These are phyloP conservation scores for Epinephelus lanceolatus DNA, from an alignment of 2,113 vertebrate species.

Conservation along the genomic window DNA sequence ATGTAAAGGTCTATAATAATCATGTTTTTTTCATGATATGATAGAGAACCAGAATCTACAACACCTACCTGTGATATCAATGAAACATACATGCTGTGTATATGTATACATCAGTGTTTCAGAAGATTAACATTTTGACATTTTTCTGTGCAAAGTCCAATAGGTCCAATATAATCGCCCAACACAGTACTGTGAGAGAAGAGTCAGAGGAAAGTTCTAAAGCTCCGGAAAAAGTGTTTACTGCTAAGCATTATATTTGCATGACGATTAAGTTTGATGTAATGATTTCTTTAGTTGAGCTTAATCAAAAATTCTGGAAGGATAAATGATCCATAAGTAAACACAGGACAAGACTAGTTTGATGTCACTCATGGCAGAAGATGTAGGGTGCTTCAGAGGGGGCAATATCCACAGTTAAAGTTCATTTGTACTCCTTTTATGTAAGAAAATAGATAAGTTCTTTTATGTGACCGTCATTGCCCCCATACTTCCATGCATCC, in stretches of 20 bases:
- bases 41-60: constrained; percentile 58
- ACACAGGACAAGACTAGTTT: not conserved
- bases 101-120: not conserved
- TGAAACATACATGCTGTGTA: not conserved
- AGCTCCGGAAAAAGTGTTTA: not conserved
- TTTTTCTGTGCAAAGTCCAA: not conserved
- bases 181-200: not conserved
- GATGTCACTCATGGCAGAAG: not conserved
- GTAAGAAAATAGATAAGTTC: no score
- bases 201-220: not conserved
- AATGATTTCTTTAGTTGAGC: no score
- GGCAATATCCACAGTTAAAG: no score
- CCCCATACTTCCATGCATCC: no score
- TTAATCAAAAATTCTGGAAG: not conserved
- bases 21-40: constrained; percentile 20
- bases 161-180: not conserved
- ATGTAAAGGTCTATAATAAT: not conserved
- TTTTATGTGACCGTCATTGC: no score
- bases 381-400: no score
- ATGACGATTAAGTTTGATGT: no score
- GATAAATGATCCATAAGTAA: not conserved
- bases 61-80: constrained; percentile 18
- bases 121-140: constrained; percentile 6
- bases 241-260: not conserved
- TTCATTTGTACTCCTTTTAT: no score